Conservation (phyloP, 2,888 invertebrate genomes). For the Strigamia maritima region DNA sequence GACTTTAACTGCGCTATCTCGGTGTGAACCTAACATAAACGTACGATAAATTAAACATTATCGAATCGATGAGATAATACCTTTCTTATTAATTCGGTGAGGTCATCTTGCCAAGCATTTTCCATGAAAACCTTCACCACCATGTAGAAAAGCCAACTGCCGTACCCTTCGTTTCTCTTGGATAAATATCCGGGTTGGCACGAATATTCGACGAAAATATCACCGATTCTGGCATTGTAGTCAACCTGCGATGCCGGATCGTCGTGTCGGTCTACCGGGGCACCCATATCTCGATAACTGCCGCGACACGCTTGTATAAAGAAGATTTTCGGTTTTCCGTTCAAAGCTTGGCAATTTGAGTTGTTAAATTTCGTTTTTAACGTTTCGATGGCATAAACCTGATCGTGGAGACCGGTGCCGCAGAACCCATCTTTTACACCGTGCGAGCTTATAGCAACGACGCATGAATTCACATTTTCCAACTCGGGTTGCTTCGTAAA, state of each 20-base stretch:
- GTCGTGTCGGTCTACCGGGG: not conserved
- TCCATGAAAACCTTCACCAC: not conserved
- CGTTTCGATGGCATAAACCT: not conserved
- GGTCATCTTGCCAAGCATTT: not conserved
- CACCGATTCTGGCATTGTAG: not conserved
- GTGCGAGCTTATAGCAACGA: conserved; percentile 15
- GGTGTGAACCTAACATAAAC: not conserved
- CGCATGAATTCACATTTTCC: not conserved
- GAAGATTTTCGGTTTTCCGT: not conserved
- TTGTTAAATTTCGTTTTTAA: not conserved
- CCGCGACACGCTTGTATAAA: conserved; percentile 27
- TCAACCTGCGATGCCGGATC: not conserved
- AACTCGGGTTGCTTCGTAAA: not conserved
- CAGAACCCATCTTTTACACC: not conserved
- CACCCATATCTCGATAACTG: not conserved
- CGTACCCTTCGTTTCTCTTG: not conserved
- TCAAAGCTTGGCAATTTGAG: not conserved
- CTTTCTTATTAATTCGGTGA: not conserved
- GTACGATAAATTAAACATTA: not conserved
- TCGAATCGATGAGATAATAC: not conserved
- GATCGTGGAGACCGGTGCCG: not conserved
- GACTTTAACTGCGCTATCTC: not conserved
- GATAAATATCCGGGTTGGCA: not conserved
- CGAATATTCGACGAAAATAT: not conserved
- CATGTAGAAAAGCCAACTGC: not conserved